Conservation (phyloP, 2,888 invertebrate species). For the Neocrepidodera transversa region DNA sequence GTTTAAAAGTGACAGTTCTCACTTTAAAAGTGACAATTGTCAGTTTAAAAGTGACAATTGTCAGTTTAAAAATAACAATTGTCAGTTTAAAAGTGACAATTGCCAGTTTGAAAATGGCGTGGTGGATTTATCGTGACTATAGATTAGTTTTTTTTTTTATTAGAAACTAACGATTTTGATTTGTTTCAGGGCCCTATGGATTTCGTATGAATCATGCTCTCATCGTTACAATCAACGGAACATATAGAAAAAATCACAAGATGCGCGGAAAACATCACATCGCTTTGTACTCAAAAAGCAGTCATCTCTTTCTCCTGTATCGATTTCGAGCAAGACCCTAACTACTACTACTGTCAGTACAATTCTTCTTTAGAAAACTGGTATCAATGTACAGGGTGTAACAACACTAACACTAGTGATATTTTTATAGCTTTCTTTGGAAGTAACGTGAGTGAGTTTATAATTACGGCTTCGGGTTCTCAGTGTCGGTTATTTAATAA, state of each 20-base stretch:
- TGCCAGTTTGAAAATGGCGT: too few relatives aligned
- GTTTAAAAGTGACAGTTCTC: too few relatives aligned
- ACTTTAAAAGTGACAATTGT: too few relatives aligned
- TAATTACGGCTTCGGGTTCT: conserved; percentile 42
- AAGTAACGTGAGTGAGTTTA: conserved; percentile 43
- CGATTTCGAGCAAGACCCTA: conserved; percentile 36
- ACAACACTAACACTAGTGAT: conserved; percentile 39
- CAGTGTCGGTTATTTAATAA: conserved; percentile 48
- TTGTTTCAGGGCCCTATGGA: conserved; percentile 32
- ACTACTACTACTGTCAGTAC: conserved; percentile 48
- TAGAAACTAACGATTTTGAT: too few relatives aligned
- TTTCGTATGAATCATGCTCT: conserved; percentile 42
- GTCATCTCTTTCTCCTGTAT: conserved; percentile 44
- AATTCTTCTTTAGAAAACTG: conserved; percentile 33
- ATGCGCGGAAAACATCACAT: conserved; percentile 38
- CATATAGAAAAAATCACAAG: conserved; percentile 24
- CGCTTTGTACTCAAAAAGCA: conserved; percentile 37
- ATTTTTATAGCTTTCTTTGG: conserved; percentile 41
- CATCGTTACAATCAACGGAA: conserved; percentile 34
- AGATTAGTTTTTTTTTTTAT: too few relatives aligned
- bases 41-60: too few relatives aligned
- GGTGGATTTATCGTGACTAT: too few relatives aligned
- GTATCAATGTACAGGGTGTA: conserved; percentile 46
- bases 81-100: too few relatives aligned
- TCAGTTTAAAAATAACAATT: too few relatives aligned